Base-by-base conservation (phyloP, 1,140 invertebrate species). In the Apis laboriosa region DNA sequence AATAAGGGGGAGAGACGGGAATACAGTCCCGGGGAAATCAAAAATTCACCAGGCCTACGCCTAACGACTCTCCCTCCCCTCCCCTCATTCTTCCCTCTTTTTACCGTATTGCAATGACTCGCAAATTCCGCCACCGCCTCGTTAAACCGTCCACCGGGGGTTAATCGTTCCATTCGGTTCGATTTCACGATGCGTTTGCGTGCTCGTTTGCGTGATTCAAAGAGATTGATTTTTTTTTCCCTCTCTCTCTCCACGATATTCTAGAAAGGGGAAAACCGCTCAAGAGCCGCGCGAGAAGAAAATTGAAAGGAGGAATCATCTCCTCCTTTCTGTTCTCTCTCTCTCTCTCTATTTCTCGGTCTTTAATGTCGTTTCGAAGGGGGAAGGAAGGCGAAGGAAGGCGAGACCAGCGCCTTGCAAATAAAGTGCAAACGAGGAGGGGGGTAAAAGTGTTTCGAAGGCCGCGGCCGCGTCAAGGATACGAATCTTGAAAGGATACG, bases 401-500 rank as follows among this genome's bases (percentile, higher is more conserved):
- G 67, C 34, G 34, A 56, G 60, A 13, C 28, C 51, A 68, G 72
- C 28, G 70, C 68, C 66, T 43, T 13, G n/a, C 63, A 56, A 61
- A 74, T 76, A 66, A 64, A 84, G 81, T 63, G 64, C 24, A n/a
- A 49, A 4, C 9, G 67, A 0, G 11, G 53, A 1, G n/a, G 61
- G 51, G 19, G 5, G 67, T 51, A 72, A 76, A 79, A 86, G 66
- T 86, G 86, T 87, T 87, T 86, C 58, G 85, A 72, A 76, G 85
- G 71, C 75, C 71, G 24, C 34, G 34, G 74, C 15, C 80, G 72
- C 86, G 78, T 78, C 85, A 63, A 78, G 73, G 34, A 43, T 77
- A 71, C 80, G 75, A 77, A 78, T 84, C 82, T 28, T 43, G 76
- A 88, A 83, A 85, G 87, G 86, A 88, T 70, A 77, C 87, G 83